phyloP scores from a whole-genome alignment of 2,113 vertebrate species.

The Cervus canadensis region DNA sequence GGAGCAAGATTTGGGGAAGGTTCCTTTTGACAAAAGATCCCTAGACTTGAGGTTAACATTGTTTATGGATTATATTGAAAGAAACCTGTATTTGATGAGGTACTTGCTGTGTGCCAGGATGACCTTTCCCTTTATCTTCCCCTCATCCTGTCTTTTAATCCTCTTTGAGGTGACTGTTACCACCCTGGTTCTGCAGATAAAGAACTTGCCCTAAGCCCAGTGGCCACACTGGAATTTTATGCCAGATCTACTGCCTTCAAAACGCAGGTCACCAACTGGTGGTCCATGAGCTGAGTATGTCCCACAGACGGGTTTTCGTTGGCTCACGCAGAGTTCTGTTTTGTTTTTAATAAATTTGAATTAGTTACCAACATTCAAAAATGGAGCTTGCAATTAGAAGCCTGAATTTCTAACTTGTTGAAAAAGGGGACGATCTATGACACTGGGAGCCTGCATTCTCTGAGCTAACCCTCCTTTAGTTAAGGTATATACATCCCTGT shows the following conservation, averaged over 20 bases:
- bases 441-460: neutral
- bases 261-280: neutral
- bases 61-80: neutral
- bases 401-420: neutral
- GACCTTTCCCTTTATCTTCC: neutral
- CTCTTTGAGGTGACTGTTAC: neutral
- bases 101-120: rapidly evolving
- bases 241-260: neutral
- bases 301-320: neutral
- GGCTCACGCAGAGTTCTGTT: neutral
- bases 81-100: neutral
- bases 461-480: neutral
- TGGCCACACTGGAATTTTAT: neutral
- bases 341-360: neutral
- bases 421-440: neutral
- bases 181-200: neutral
- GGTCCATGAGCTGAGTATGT: neutral
- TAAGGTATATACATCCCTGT: rapidly evolving
- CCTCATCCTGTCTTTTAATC: neutral
- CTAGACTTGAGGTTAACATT: neutral
- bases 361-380: neutral
- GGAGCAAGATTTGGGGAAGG: neutral
- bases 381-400: neutral
- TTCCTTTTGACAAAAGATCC: neutral
- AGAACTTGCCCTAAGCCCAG: neutral